These are phyloP conservation scores for Cynodonichthys magdalenae DNA, from an alignment of 2,797 vertebrate genomes.

Conservation along the genomic window DNA sequence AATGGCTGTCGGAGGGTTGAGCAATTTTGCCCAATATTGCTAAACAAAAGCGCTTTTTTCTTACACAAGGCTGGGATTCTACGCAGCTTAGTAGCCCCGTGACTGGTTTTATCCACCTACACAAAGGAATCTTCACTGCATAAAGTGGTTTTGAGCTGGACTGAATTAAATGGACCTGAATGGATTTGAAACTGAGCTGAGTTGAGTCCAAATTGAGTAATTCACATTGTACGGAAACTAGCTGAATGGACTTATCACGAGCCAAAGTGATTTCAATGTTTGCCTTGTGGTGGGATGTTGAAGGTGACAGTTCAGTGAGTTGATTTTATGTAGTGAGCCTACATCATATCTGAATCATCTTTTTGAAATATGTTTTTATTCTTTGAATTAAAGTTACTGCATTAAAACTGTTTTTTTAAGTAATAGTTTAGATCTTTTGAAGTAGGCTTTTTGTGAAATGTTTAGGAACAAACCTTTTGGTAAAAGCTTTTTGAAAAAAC, in stretches of 20 bases:
- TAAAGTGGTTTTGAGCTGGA: slow-evolving; percentile 66
- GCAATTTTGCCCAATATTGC: slow-evolving; percentile 72
- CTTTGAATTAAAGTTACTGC: background rate
- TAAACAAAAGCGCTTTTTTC: slow-evolving; percentile 67
- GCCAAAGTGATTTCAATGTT: slow-evolving; percentile 37
- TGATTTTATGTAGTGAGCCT: background rate
- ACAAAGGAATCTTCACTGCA: slow-evolving; percentile 62
- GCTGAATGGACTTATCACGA: slow-evolving; percentile 21
- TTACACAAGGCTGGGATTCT: slow-evolving; percentile 54
- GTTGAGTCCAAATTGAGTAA: slow-evolving; percentile 45
- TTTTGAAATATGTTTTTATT: background rate
- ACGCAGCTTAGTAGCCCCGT: slow-evolving; percentile 65
- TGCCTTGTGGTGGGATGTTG: slow-evolving; percentile 12
- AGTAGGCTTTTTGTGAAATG: no score
- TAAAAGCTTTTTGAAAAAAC: no score
- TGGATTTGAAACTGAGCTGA: slow-evolving; percentile 59
- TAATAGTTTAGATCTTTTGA: no score
- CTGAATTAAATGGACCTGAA: slow-evolving; percentile 63
- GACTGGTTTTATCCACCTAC: slow-evolving; percentile 69
- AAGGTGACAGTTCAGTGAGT: slow-evolving; percentile 6
- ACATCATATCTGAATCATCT: slow-evolving; percentile 4
- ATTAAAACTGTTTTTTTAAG: background rate
- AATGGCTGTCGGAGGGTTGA: slow-evolving; percentile 74
- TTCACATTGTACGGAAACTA: slow-evolving; percentile 40
- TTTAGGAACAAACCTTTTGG: no score